These are phyloP conservation scores for Aphidius colemani DNA, from an alignment of 2,888 invertebrate species.

Conservation along the genomic window DNA sequence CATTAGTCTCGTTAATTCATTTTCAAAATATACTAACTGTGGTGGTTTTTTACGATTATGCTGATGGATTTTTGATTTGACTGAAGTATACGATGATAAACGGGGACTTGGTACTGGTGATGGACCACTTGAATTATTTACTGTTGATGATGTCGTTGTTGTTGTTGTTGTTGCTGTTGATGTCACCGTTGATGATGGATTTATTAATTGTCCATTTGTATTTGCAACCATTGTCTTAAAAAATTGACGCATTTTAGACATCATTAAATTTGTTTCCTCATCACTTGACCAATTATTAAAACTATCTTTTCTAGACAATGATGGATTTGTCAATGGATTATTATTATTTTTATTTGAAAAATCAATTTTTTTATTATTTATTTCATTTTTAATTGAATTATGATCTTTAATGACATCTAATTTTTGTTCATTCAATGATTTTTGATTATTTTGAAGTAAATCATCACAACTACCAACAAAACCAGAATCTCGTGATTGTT, in stretches of 20 bases:
- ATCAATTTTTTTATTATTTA: slow-evolving; percentile 16
- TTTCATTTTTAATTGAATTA: slow-evolving; percentile 11
- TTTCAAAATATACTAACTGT: slow-evolving; percentile 86
- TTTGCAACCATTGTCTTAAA: slow-evolving; percentile 88
- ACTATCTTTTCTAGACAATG: slow-evolving; percentile 81
- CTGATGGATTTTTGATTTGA: slow-evolving; percentile 47
- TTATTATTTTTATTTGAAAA: slow-evolving; percentile 27
- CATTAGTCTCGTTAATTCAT: slow-evolving; percentile 86
- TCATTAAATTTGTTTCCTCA: slow-evolving; percentile 92
- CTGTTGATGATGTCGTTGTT: slow-evolving; percentile 51
- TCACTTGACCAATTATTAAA: slow-evolving; percentile 95
- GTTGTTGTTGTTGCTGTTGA: slow-evolving; percentile 59
- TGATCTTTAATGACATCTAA: slow-evolving; percentile 32
- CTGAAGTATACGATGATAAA: slow-evolving; percentile 42
- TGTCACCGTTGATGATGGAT: slow-evolving; percentile 61
- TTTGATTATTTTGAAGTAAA: slow-evolving; percentile 69
- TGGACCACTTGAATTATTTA: slow-evolving; percentile 43
- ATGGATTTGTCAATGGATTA: slow-evolving; percentile 64
- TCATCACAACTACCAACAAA: slow-evolving; percentile 90
- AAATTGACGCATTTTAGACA: slow-evolving; percentile 92
- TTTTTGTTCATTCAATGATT: slow-evolving; percentile 41
- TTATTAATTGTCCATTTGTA: slow-evolving; percentile 56
- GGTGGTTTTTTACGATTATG: slow-evolving; percentile 77
- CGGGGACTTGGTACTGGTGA: slow-evolving; percentile 65
- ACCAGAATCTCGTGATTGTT: slow-evolving; percentile 85